Evolutionary conservation across 2,888 invertebrate species (phyloP), one percentile per base, ranked within the genome.

Genomic region (Tenthredo livida): DNA sequence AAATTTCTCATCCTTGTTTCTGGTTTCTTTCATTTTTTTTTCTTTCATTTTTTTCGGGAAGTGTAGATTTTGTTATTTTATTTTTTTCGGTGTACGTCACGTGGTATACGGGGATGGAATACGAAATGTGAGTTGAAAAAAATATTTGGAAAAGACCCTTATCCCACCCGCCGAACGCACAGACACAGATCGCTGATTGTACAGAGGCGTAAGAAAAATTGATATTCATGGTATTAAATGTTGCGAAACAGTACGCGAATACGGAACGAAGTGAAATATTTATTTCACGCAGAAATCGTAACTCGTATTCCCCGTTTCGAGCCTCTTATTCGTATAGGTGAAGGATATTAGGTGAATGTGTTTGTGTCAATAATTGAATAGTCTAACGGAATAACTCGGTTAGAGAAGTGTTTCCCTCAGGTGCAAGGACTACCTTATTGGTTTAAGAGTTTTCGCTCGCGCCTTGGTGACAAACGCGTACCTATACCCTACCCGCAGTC

Each of bases 201-300:
- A 61, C 80, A 80, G 58, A 80, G 80, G 61, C 37, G 61, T 80
- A 58, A 25, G 72, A 58, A 40, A 61, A 58, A 80, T 80, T 80
- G 80, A 80, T 37, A 80, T 80, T 80, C 80, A 61, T 25, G 61
- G 25, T 80, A 80, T 58, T 80, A 80, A 61, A 40, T 40, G 58
- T 40, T 37, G 37, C 40, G 80, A 80, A 80, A 61, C n/a, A 40
- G 12, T 33, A 7, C 4, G 40, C n/a, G 40, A 80, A 80, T 80
- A 61, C 58, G 25, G n/a, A 80, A 33, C 2, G 37, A 40, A 9
- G 61, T 5, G 54, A 12, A 29, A 47, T 15, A 21, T 43, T 47
- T 50, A 40, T 37, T 80, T 61, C 15, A 40, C 21, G 25, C 80
- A 5, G 1, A 58, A 40, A 58, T 33, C 33, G 72, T 33, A 47